Percentiles rank a stretch among this genome's conserved stretches.
These are phyloP conservation scores for Charanyca ferruginea DNA, from an alignment of 2,888 invertebrate species.

Conservation along the genomic window DNA sequence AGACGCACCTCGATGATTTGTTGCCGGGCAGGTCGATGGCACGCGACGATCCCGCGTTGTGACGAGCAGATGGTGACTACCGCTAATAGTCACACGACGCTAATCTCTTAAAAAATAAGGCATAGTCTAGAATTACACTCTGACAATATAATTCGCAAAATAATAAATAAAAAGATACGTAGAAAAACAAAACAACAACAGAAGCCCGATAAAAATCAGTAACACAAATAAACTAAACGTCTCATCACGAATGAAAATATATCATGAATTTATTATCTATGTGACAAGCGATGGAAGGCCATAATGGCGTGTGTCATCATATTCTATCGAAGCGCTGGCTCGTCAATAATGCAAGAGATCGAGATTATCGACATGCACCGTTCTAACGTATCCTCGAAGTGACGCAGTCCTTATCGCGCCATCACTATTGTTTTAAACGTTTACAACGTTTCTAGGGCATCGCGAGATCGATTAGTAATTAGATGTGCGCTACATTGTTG, in stretches of 20 bases:
- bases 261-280: constrained; percentile 81
- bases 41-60: constrained; percentile 76
- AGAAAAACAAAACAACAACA: constrained; percentile 57
- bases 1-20: constrained; percentile 84
- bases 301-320: constrained; percentile 88
- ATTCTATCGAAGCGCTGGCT: constrained; percentile 84
- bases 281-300: constrained; percentile 81
- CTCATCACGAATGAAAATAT: constrained; percentile 80
- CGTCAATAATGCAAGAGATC: constrained; percentile 87
- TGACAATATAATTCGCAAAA: background rate
- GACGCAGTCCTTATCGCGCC: constrained; percentile 77
- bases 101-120: background rate
- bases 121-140: constrained; percentile 55
- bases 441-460: constrained; percentile 79
- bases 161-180: constrained; percentile 24
- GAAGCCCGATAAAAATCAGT: constrained; percentile 69
- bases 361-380: constrained; percentile 89
- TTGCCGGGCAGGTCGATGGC: constrained; percentile 76
- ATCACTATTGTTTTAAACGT: constrained; percentile 87
- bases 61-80: constrained; percentile 19
- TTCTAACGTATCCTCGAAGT: constrained; percentile 79
- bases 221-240: constrained; percentile 76
- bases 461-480: constrained; percentile 80
- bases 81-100: background rate
- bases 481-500: constrained; percentile 65